These are phyloP conservation scores for Actias luna DNA, from an alignment of 2,888 invertebrate species.

Conservation along the genomic window DNA sequence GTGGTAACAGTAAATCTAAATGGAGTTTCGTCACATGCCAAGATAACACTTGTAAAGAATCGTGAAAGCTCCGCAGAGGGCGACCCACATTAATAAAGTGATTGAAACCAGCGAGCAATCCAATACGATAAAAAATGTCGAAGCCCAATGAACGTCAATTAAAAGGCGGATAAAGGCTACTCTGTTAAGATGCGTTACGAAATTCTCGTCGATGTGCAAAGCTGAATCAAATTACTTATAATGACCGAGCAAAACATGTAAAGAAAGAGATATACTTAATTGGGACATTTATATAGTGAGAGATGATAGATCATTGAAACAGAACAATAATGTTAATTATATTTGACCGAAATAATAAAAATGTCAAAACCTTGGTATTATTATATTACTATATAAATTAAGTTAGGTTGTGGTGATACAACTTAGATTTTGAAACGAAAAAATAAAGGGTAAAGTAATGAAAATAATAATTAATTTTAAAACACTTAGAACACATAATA, in stretches of 20 bases:
- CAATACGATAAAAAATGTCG: slow-evolving; percentile 41
- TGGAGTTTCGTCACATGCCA: slow-evolving; percentile 61
- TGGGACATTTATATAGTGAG: not conserved
- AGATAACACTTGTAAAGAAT: slow-evolving; percentile 62
- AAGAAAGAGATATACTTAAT: not conserved
- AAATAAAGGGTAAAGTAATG: too few relatives aligned
- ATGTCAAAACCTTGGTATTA: too few relatives aligned
- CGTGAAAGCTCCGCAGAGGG: slow-evolving; percentile 45
- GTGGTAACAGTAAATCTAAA: slow-evolving; percentile 58
- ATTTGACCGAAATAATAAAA: too few relatives aligned
- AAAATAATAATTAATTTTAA: too few relatives aligned
- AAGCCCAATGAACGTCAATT: slow-evolving; percentile 52
- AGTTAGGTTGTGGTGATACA: too few relatives aligned
- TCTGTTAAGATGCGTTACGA: slow-evolving; percentile 8
- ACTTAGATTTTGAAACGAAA: too few relatives aligned
- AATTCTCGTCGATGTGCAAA: slow-evolving; percentile 11
- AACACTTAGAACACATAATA: too few relatives aligned
- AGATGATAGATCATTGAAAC: not conserved
- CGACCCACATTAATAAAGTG: slow-evolving; percentile 59
- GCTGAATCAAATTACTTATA: slow-evolving; percentile 14
- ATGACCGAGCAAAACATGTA: slow-evolving; percentile 3
- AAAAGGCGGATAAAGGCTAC: slow-evolving; percentile 37
- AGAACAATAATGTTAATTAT: too few relatives aligned
- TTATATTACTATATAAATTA: too few relatives aligned
- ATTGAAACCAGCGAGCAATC: slow-evolving; percentile 46